A percentile compares a stretch with the other conserved stretches of the same genome.
phyloP scores from a whole-genome alignment of 2,888 invertebrate genomes.

The Tenodera sinensis region DNA sequence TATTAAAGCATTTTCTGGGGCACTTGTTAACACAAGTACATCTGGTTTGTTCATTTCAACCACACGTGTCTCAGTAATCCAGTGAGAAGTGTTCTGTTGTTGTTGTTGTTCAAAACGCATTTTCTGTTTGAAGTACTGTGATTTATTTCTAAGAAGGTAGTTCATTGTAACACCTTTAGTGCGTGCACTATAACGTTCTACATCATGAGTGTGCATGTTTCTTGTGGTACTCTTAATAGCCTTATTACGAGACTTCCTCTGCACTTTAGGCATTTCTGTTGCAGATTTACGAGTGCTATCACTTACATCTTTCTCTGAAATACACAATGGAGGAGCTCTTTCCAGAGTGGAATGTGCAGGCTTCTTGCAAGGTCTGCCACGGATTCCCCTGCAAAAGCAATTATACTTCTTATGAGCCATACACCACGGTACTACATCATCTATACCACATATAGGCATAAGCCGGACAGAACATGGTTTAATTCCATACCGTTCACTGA shows the following conservation, averaged over 20 bases:
- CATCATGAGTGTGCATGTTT: neutral
- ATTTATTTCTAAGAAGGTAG: neutral
- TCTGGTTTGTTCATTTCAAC: neutral
- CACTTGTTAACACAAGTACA: neutral
- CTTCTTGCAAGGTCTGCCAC: neutral
- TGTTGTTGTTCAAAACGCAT: neutral
- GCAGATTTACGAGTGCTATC: neutral
- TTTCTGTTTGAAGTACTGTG: neutral
- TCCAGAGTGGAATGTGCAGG: neutral
- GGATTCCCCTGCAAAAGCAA: constrained; percentile 57
- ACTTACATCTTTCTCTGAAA: neutral
- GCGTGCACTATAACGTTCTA: neutral
- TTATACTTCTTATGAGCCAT: constrained; percentile 63
- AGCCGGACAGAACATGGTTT: neutral
- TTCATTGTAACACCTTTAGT: neutral
- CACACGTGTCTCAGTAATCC: neutral
- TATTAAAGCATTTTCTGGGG: neutral
- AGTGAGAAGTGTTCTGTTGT: neutral
- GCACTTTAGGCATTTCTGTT: neutral
- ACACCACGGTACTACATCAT: constrained; percentile 56
- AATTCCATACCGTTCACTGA: neutral
- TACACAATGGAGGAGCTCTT: neutral
- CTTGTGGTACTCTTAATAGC: constrained; percentile 17
- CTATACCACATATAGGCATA: neutral
- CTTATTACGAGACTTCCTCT: constrained; percentile 7